Percentiles rank a stretch among this genome's conserved stretches.
phyloP scores from a whole-genome alignment of 23 tunicate species.

The Ciona savignyi region DNA sequence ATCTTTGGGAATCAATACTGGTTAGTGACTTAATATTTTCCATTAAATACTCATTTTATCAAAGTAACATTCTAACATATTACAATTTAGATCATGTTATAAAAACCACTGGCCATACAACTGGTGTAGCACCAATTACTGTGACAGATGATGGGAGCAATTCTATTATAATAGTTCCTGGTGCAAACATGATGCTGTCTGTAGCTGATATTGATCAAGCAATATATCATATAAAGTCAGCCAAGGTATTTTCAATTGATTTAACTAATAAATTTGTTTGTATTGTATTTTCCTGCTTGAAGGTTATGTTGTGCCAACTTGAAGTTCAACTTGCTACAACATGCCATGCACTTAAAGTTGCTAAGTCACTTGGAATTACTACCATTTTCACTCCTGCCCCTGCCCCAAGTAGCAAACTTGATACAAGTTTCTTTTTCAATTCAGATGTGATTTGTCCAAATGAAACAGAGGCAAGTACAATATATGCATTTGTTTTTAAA shows the following conservation, averaged over 20 bases:
- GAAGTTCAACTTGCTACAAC: constrained; percentile 41
- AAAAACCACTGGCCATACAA: constrained; percentile 22
- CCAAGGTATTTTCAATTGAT: constrained; percentile 17
- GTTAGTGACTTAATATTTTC: too few species aligned
- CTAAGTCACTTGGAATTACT: constrained; percentile 35
- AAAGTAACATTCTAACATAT: too few species aligned
- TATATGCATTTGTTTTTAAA: too few species aligned
- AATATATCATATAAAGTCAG: not conserved
- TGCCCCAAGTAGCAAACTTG: constrained; percentile 24
- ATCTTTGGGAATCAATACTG: constrained; percentile 22
- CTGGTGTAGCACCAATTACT: constrained; percentile 78
- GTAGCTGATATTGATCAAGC: constrained; percentile 34
- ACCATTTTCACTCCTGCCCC: constrained; percentile 83
- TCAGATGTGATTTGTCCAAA: constrained; percentile 72
- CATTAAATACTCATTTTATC: too few species aligned
- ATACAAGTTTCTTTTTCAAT: constrained; percentile 18
- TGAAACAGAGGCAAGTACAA: constrained; percentile 65
- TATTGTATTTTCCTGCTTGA: not conserved
- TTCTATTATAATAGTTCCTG: constrained; percentile 59
- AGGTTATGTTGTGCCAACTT: constrained; percentile 68
- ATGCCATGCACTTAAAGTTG: constrained; percentile 37
- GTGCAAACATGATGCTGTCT: constrained; percentile 62
- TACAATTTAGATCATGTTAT: constrained; percentile 8
- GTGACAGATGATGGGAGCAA: constrained; percentile 60
- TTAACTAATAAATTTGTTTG: not conserved